Conservation (phyloP, 2,888 invertebrate species). For the Eupsilia transversa region DNA sequence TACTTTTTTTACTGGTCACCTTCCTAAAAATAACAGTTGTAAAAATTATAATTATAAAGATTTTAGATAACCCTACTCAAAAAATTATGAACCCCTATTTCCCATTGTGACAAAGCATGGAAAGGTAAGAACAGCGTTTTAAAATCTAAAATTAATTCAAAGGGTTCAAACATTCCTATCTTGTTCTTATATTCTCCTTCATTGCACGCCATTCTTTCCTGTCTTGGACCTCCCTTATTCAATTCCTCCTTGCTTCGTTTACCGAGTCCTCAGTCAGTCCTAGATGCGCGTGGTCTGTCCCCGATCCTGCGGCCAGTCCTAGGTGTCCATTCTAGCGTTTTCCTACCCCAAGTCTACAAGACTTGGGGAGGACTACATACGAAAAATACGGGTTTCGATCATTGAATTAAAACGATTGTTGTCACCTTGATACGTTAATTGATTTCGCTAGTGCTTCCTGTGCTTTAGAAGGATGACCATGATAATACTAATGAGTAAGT, state of each 20-base stretch:
- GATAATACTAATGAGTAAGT: not conserved
- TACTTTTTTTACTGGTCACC: not conserved
- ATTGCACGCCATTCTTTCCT: not conserved
- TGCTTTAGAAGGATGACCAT: not conserved
- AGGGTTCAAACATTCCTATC: not conserved
- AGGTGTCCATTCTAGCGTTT: not conserved
- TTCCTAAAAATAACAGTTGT: not conserved
- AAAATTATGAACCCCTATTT: not conserved
- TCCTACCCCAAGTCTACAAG: not conserved
- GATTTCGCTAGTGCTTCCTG: conserved; percentile 1
- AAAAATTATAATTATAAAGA: not conserved
- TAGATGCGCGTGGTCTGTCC: not conserved
- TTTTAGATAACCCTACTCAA: not conserved
- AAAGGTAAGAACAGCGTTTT: not conserved
- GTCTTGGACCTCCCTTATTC: not conserved
- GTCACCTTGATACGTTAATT: not conserved
- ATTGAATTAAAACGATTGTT: not conserved
- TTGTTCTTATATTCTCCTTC: not conserved
- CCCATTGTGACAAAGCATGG: not conserved
- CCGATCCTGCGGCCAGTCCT: not conserved
- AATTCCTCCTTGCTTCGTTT: not conserved
- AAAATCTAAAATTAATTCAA: not conserved
- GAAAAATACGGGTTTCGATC: not conserved
- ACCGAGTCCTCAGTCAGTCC: not conserved
- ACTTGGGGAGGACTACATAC: no score